Evolutionary conservation across 2,888 invertebrate genomes (phyloP), one percentile per base, ranked within the genome.

Genomic region (Drosophila austrosaltans): DNA sequence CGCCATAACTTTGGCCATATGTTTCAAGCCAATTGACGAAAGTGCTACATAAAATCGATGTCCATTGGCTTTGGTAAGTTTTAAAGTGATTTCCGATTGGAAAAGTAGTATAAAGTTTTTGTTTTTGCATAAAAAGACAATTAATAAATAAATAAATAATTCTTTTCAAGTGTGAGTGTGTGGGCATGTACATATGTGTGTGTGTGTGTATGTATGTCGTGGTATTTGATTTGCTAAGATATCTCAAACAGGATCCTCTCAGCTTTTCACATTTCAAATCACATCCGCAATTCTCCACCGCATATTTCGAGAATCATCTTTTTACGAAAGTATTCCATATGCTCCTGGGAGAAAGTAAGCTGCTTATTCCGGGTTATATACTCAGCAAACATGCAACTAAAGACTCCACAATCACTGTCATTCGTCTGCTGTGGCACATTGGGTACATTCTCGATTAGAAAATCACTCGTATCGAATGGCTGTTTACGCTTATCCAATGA

Each of bases 321-420:
- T 69, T 95, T 94, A 30, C 99, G 93, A 91, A 98, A 96, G 91
- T 98, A 98, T 1, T 97, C 97, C 98, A 99, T 99, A 92, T 99
- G 94, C 57, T 96, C 94, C 93, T 99, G 99, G 3, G 95, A 93
- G 93, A 99, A 99, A 1, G 94, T 94, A 79, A 98, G 95, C 54
- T 94, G 93, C 8, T 95, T 95, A 90, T 95, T 94, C 58, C 98
- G 94, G 0, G 96, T 94, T 36, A 96, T 93, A 93, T 96, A 98
- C 92, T 99, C 99, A 0, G 99, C 99, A 93, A 97, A 99, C 91
- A 98, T 98, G 92, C 98, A 98, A 25, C 98, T 95, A 92, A 99
- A 99, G 93, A 99, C 97, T 6, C 99, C 99, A 92, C 99, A 99
- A 93, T 99, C 99, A 91, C 97, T 97, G 65, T 98, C 98, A 93